A percentile compares a stretch with the other conserved stretches of the same genome.
Evolutionary conservation across 53 echinoderm and acorn worm genomes (phyloP).

Genomic region (Echinometra lucunter): DNA sequence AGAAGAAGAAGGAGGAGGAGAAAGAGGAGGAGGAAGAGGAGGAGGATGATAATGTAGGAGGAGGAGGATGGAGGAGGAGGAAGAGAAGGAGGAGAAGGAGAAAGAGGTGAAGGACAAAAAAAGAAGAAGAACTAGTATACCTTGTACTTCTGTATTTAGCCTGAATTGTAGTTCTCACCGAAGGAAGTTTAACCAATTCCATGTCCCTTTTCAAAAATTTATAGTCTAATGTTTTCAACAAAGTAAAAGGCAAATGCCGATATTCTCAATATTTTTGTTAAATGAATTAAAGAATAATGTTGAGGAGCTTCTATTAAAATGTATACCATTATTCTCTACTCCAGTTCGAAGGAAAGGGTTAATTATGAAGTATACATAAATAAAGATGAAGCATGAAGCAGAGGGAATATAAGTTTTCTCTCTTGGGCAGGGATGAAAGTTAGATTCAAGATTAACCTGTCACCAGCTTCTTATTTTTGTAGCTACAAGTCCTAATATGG

Average conservation of each 20-base stretch:
- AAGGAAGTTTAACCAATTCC: background rate
- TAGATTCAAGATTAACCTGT: conserved; percentile 46
- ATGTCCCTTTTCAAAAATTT: background rate
- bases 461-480: conserved; percentile 61
- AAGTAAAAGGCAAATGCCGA: background rate
- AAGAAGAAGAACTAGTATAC: too few species aligned
- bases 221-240: background rate
- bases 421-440: conserved; percentile 59
- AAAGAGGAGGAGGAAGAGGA: too few species aligned
- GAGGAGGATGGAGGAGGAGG: too few species aligned
- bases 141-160: too few species aligned
- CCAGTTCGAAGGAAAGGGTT: background rate
- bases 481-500: conserved; percentile 51
- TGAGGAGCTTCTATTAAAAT: background rate
- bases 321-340: background rate
- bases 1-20: too few species aligned
- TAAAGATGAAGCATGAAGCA: background rate
- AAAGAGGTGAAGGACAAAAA: too few species aligned
- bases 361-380: background rate
- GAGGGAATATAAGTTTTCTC: conserved; percentile 56
- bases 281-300: background rate
- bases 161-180: too few species aligned
- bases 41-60: too few species aligned
- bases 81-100: too few species aligned
- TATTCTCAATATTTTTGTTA: background rate